phyloP scores from a whole-genome alignment of 2,797 vertebrate genomes.

The Tangara arthus region DNA sequence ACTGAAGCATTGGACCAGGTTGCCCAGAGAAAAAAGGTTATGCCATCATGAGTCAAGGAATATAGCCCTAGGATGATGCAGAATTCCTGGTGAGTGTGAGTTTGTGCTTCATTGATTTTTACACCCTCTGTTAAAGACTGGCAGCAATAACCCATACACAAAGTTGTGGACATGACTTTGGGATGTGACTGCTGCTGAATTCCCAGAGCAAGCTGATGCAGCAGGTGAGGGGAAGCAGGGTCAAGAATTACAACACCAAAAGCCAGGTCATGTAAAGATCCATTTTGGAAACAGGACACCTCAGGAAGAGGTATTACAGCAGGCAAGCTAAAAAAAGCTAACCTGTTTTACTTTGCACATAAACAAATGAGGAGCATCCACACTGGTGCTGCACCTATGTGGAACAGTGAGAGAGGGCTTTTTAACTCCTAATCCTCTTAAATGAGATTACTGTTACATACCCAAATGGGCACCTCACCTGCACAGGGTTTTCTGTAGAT shows the following conservation, averaged over 20 bases:
- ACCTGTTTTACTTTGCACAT: not conserved
- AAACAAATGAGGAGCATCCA: not conserved
- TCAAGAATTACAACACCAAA: not conserved
- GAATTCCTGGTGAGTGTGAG: not conserved
- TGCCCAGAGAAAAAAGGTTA: not conserved
- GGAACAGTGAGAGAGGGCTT: not conserved
- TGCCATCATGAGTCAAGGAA: not conserved
- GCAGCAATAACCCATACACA: not conserved
- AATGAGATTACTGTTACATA: not conserved
- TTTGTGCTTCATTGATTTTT: not conserved
- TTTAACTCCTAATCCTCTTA: not conserved
- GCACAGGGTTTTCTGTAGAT: not conserved
- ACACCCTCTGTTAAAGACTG: accelerated
- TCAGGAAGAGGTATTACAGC: not conserved
- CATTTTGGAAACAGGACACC: accelerated
- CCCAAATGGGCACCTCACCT: not conserved
- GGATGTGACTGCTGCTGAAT: not conserved
- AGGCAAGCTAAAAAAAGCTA: not conserved
- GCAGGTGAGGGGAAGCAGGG: not conserved
- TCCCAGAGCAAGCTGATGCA: not conserved
- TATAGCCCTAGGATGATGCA: not conserved
- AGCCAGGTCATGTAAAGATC: not conserved
- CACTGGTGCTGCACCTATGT: not conserved
- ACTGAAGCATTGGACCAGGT: not conserved
- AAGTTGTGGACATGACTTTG: not conserved